Conservation (phyloP, 2,888 invertebrate species). For the Bursaphelenchus okinawaensis region DNA sequence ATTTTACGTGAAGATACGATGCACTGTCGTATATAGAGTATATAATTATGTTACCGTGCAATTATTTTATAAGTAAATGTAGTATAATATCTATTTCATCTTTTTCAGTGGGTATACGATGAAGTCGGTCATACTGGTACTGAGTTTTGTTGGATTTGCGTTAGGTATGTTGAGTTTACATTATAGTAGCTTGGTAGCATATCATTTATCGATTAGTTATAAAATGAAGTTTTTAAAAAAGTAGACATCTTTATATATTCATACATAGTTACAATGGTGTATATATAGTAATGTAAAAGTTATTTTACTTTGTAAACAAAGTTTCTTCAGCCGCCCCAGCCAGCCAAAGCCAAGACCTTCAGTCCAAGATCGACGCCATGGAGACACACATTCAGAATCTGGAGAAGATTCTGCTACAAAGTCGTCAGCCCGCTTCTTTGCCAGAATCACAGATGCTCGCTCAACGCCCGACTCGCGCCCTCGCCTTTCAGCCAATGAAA, state of each 20-base stretch:
- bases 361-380: conserved; percentile 19
- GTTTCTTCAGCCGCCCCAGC: conserved; percentile 7
- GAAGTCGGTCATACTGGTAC: neutral
- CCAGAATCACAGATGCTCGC: neutral
- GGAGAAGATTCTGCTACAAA: neutral
- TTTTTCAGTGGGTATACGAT: neutral
- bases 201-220: no score
- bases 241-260: no score
- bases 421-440: neutral
- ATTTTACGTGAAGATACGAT: no score
- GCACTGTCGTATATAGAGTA: no score
- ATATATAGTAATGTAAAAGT: no score
- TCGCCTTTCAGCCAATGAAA: conserved; percentile 31
- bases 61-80: no score
- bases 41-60: no score
- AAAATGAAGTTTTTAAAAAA: no score
- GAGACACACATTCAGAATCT: conserved; percentile 18
- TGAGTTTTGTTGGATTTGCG: neutral
- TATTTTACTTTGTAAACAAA: neutral
- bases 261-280: no score
- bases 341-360: conserved; percentile 1
- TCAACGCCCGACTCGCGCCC: conserved; percentile 8
- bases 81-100: no score
- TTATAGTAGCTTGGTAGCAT: no score
- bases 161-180: neutral